Conservation (phyloP, 2,888 invertebrate genomes). For the Halictus quadricinctus region DNA sequence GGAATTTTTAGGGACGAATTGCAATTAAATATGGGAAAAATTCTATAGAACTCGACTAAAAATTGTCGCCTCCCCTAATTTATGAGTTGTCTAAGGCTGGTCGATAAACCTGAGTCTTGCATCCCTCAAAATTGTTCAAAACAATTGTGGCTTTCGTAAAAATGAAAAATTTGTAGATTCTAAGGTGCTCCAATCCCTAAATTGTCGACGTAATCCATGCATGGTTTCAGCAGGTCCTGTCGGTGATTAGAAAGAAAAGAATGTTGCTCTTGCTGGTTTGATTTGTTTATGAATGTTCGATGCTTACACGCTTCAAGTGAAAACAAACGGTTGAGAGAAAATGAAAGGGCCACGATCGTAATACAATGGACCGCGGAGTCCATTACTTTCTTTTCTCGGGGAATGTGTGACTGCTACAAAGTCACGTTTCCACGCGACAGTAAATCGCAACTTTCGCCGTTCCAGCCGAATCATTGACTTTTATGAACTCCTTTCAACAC, state of each 20-base stretch:
- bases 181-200: too few species aligned
- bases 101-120: too few species aligned
- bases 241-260: background rate
- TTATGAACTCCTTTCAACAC: background rate
- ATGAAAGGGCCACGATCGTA: background rate
- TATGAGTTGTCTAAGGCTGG: too few species aligned
- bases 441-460: conserved; percentile 8
- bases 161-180: too few species aligned
- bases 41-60: too few species aligned
- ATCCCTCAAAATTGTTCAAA: too few species aligned
- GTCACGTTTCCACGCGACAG: background rate
- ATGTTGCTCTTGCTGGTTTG: background rate
- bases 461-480: conserved; percentile 3
- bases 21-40: too few species aligned
- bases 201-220: too few species aligned
- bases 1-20: too few species aligned
- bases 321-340: background rate
- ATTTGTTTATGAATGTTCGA: background rate
- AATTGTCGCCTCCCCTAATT: too few species aligned
- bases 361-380: background rate
- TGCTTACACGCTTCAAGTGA: background rate
- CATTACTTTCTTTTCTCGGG: background rate
- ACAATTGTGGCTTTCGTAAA: too few species aligned
- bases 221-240: too few species aligned
- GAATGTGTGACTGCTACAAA: background rate